phyloP scores from a whole-genome alignment of 1,140 invertebrate species.

The Solen grandis region DNA sequence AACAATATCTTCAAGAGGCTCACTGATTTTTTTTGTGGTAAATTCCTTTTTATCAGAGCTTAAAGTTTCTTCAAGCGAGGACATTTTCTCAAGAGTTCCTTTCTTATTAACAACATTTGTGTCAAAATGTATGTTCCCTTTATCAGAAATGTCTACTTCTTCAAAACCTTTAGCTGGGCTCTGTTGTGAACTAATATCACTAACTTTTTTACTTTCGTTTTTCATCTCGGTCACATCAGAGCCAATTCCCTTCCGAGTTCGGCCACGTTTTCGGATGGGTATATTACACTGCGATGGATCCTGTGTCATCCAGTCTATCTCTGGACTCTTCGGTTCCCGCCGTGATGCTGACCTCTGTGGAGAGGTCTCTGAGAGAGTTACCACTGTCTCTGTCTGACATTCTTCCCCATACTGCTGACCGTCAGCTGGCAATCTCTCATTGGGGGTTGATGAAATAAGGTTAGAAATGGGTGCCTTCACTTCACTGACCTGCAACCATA shows the following conservation, averaged over 20 bases:
- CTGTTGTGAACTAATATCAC: neutral
- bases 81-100: neutral
- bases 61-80: neutral
- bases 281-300: constrained; percentile 52
- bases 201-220: neutral
- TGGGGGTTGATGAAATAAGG: no score
- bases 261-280: constrained; percentile 44
- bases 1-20: constrained; percentile 10
- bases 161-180: neutral
- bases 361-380: neutral
- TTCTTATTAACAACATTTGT: neutral
- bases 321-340: neutral
- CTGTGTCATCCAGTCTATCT: constrained; percentile 38
- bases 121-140: neutral
- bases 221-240: neutral
- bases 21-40: neutral
- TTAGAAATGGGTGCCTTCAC: no score
- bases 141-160: neutral
- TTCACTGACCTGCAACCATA: neutral
- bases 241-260: constrained; percentile 2
- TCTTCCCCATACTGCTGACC: neutral
- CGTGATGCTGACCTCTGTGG: neutral
- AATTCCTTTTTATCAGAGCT: neutral
- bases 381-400: neutral
- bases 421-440: no score